Percentiles rank a stretch among this genome's conserved stretches.
Evolutionary conservation across 1,140 invertebrate genomes (phyloP).

Genomic region (Eulimnadia texana): DNA sequence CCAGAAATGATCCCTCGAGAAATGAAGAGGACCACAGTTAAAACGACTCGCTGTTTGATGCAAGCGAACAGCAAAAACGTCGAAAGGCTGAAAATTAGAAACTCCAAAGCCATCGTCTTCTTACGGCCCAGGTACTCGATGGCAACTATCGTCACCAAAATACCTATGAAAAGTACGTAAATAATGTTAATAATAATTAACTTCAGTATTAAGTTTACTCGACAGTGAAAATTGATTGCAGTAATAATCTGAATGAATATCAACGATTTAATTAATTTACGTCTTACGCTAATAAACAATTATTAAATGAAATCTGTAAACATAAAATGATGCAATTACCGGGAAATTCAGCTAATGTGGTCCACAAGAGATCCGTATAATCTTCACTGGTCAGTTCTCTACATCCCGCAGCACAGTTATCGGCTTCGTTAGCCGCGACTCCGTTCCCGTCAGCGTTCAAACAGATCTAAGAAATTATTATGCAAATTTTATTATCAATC

Average conservation of each 20-base stretch:
- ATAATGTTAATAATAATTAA: too few species aligned
- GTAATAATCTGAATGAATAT: neutral
- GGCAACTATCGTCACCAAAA: slow-evolving; percentile 79
- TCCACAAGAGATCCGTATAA: slow-evolving; percentile 87
- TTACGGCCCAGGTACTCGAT: slow-evolving; percentile 83
- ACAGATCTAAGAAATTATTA: too few species aligned
- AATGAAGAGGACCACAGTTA: slow-evolving; percentile 74
- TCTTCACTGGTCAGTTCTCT: slow-evolving; percentile 45
- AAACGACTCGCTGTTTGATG: slow-evolving; percentile 53
- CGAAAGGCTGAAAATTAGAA: slow-evolving; percentile 68
- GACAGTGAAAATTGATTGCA: neutral
- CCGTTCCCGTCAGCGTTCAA: slow-evolving; percentile 19
- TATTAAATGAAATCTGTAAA: slow-evolving; percentile 11
- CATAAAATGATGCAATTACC: slow-evolving; percentile 33
- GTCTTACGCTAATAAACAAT: too few species aligned
- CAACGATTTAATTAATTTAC: neutral
- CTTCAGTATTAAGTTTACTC: too few species aligned
- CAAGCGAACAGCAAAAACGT: slow-evolving; percentile 65
- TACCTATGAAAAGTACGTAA: too few species aligned
- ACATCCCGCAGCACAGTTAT: slow-evolving; percentile 50
- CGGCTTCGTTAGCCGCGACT: slow-evolving; percentile 29
- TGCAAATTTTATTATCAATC: too few species aligned
- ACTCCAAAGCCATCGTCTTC: slow-evolving; percentile 87
- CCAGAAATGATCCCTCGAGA: slow-evolving; percentile 84
- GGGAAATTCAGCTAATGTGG: slow-evolving; percentile 88